Evolutionary conservation across 1,140 invertebrate genomes (phyloP), one percentile per base, ranked within the genome.

Genomic region (Ips nitidus): DNA sequence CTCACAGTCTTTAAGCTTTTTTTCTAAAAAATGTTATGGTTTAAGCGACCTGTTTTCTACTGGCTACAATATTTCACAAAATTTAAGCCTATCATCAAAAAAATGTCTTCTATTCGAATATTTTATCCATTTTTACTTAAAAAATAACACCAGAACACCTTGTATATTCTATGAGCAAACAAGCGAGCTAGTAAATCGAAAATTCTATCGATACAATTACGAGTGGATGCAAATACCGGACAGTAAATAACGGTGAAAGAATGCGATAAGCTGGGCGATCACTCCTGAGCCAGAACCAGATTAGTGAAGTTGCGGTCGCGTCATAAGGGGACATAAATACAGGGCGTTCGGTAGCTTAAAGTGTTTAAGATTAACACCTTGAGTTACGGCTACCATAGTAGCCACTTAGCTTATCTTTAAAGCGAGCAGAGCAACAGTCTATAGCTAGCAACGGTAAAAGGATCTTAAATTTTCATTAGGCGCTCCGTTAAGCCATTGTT

Each of bases 351-450:
- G 67, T 69, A 69, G 67, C 67, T 57, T 47, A 61, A 69, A 57
- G 67, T 69, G 67, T 69, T 69, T 69, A 69, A 69, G 67, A 69
- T 69, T 69, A 69, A 69, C 67, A 63, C 67, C 67, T 57, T 69
- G 67, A 69, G 50, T 69, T 69, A 69, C 60, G 59, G 67, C 67
- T 69, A 69, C 67, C 39, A 55, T 42, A 40, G 59, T 63, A 69
- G 67, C 59, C 67, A 69, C 67, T 69, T 69, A 69, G 67, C 67
- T 69, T 69, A 69, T 69, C 67, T 69, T 63, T 63, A 55, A 55
- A 47, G 58, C 56, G 22, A 22, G 22, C 41, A 63, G 42, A 52
- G 22, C 22, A 69, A 52, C 57, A 63, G 61, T 22, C 61, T 63
- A 38, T 22, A 55, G 45, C 47, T 68, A 41, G 39, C 61, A 61